Conservation (phyloP, 2,113 vertebrate genomes). For the Ammodytes dubius region DNA sequence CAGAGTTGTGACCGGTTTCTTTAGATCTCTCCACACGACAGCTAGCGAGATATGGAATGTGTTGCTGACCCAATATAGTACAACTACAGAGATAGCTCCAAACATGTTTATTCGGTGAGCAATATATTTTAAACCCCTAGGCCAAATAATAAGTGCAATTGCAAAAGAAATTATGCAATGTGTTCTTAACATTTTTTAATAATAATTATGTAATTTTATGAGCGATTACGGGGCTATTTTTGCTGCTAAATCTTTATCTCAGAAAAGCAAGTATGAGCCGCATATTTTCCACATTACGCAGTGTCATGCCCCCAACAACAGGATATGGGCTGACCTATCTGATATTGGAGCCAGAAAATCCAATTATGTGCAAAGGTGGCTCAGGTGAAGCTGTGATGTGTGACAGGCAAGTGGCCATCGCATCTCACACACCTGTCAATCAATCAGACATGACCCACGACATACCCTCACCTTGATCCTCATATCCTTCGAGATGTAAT, state of each 20-base stretch:
- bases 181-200: slow-evolving; percentile 15
- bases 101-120: slow-evolving; percentile 39
- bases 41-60: slow-evolving; percentile 39
- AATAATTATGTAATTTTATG: slow-evolving; percentile 15
- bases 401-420: slow-evolving; percentile 43
- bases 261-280: background rate
- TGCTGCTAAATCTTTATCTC: slow-evolving; percentile 1
- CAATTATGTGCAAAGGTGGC: slow-evolving; percentile 46
- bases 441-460: slow-evolving; percentile 13
- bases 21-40: slow-evolving; percentile 27
- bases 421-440: slow-evolving; percentile 36
- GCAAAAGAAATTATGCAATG: background rate
- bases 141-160: slow-evolving; percentile 1
- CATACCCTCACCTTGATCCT: background rate
- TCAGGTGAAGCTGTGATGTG: slow-evolving; percentile 28
- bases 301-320: slow-evolving; percentile 15
- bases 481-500: background rate
- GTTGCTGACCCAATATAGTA: slow-evolving; percentile 39
- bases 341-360: slow-evolving; percentile 39
- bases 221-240: background rate
- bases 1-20: background rate
- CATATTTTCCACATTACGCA: slow-evolving; percentile 22
- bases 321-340: slow-evolving; percentile 20
- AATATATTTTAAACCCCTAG: slow-evolving; percentile 28
- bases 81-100: background rate